Evolutionary conservation across 2,113 vertebrate genomes (phyloP).

Genomic region (Deroptyus accipitrinus): DNA sequence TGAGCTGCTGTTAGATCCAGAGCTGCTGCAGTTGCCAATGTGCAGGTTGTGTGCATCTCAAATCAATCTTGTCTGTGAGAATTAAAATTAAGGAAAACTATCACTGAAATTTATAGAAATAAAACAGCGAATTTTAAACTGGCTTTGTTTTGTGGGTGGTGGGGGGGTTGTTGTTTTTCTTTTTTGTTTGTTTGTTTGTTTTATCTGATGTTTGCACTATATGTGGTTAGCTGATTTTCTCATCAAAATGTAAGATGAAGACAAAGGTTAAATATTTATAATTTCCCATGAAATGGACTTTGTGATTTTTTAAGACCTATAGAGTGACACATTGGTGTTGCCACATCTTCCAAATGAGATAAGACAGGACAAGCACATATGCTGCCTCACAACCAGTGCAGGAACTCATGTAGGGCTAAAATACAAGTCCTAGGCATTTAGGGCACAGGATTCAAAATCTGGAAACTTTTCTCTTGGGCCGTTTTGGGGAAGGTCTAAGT

Average conservation of each 20-base stretch:
- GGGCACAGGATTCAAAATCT: neutral
- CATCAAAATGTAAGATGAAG: neutral
- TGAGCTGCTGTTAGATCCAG: neutral
- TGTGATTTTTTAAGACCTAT: neutral
- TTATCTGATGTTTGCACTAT: neutral
- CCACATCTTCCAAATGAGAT: neutral
- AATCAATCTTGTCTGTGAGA: neutral
- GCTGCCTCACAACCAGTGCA: neutral
- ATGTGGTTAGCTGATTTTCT: neutral
- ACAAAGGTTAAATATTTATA: neutral
- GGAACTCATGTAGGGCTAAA: neutral
- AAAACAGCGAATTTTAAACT: neutral
- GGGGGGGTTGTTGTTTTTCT: neutral
- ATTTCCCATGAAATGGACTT: neutral
- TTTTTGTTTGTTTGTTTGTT: neutral
- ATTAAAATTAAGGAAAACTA: neutral
- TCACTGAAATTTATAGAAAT: neutral
- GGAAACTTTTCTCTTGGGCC: neutral
- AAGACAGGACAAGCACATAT: neutral
- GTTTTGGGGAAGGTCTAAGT: neutral
- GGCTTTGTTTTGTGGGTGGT: neutral
- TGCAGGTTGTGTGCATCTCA: neutral
- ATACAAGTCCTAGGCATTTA: neutral
- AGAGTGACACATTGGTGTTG: neutral
- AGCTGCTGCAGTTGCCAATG: accelerated